phyloP scores from a whole-genome alignment of 2,113 vertebrate species.

The Vanacampus margaritifer region DNA sequence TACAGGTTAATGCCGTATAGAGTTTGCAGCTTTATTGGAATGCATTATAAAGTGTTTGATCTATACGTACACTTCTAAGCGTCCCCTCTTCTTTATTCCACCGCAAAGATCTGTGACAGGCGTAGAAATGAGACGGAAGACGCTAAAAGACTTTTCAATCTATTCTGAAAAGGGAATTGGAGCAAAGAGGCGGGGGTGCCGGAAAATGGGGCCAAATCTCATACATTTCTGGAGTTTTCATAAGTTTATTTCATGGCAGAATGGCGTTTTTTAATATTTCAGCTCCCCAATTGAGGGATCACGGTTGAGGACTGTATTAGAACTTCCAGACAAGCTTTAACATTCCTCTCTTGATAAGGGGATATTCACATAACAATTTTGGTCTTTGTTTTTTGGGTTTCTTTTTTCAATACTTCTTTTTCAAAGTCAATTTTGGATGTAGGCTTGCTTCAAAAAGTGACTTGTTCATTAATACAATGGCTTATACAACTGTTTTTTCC shows the following conservation, averaged over 20 bases:
- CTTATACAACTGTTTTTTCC: too few relatives aligned
- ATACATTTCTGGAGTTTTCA: constrained; percentile 53
- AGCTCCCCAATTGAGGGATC: constrained; percentile 41
- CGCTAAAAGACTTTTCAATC: constrained; percentile 65
- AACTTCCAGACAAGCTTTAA: constrained; percentile 11
- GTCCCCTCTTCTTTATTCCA: constrained; percentile 29
- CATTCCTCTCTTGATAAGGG: not conserved
- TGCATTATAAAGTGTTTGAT: constrained; percentile 71
- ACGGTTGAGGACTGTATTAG: constrained; percentile 33
- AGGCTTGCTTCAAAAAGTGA: too few relatives aligned
- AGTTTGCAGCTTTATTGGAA: constrained; percentile 56
- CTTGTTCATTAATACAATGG: too few relatives aligned
- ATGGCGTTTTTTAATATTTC: constrained; percentile 55
- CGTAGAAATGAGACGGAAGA: constrained; percentile 60
- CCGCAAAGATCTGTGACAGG: constrained; percentile 59
- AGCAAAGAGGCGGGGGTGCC: constrained; percentile 41
- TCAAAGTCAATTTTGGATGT: not conserved
- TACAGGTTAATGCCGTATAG: constrained; percentile 61
- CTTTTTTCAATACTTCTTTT: not conserved
- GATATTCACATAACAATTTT: not conserved
- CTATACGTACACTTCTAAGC: constrained; percentile 50
- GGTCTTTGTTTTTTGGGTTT: not conserved
- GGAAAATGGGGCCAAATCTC: constrained; percentile 47
- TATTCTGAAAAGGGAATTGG: constrained; percentile 59
- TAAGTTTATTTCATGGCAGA: constrained; percentile 28